Base-by-base conservation (phyloP, 2,888 invertebrate species). In the Chymomyza caudatula region DNA sequence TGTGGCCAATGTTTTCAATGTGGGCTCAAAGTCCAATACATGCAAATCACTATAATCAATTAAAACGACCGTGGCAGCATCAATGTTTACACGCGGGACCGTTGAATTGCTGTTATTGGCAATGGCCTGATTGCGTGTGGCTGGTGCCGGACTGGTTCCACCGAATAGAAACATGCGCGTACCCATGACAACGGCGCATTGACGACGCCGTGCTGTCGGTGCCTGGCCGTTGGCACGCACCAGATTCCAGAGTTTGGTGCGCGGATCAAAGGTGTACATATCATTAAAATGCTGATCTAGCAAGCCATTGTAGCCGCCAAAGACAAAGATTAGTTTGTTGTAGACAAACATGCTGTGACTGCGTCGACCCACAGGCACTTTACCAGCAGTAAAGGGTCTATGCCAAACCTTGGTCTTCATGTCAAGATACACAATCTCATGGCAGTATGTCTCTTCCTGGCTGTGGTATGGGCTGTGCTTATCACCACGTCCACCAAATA, bases 321-420 rank as follows among this genome's bases (percentile, higher is more conserved):
- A 97, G 69, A 97, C 94, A 88, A 95, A 97, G 91, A 98, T 93
- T 79, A 93, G 92, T 20, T 93, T 93, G 73, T 94, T 92, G 88
- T 95, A 93, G 4, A 94, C 91, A 93, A 97, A 97, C 78, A 97
- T 95, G 70, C 97, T 97, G 91, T 98, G 97, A 89, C 97, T 97
- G 55, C 98, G 92, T 71, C 98, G 92, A 43, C 97, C 97, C 62
- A 93, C 91, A 2, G 97, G 97, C 88, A 93, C 92, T 57, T 92
- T 91, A 2, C 95, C 96, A 52, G 90, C 90, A 66, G 92, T 93
- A 71, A 86, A 91, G 37, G 93, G 93, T 71, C 89, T 92, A 87
- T 91, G 91, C 97, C 97, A 98, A 59, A 92, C 92, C 65, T 93
- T 92, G 23, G 92, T 93, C 63, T 91, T 90, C 66, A 95, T 93